Conservation (phyloP, 2,888 invertebrate genomes). For the Lottia gigantea region DNA sequence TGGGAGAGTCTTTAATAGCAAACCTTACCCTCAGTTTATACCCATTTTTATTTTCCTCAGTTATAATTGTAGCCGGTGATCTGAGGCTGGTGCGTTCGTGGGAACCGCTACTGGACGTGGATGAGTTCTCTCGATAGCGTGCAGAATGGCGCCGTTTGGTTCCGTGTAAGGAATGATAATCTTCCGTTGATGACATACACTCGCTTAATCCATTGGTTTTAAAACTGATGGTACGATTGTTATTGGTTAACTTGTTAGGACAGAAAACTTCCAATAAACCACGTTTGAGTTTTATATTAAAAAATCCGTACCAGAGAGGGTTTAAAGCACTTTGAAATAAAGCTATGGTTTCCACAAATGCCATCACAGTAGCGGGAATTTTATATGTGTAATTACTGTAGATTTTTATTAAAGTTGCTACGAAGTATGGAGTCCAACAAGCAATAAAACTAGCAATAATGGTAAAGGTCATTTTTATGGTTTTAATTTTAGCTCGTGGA, state of each 20-base stretch:
- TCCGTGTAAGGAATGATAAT: constrained; percentile 12
- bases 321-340: constrained; percentile 68
- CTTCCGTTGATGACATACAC: constrained; percentile 32
- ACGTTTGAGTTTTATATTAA: constrained; percentile 63
- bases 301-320: constrained; percentile 69
- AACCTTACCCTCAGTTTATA: constrained; percentile 54
- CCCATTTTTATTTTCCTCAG: constrained; percentile 58
- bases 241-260: constrained; percentile 27
- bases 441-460: constrained; percentile 68
- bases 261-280: constrained; percentile 54
- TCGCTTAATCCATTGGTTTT: constrained; percentile 34
- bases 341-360: constrained; percentile 65
- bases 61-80: constrained; percentile 34
- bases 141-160: constrained; percentile 14
- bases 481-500: constrained; percentile 69
- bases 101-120: constrained; percentile 40
- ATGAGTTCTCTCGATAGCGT: constrained; percentile 25
- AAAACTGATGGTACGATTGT: constrained; percentile 21
- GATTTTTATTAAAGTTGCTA: constrained; percentile 67
- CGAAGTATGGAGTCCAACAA: constrained; percentile 70
- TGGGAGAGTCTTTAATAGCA: constrained; percentile 41
- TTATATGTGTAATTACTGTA: constrained; percentile 65
- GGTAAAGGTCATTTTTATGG: constrained; percentile 69
- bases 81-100: constrained; percentile 17
- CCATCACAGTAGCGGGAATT: constrained; percentile 63